Base-by-base conservation (phyloP, 2,888 invertebrate species). In the Alitta virens region DNA sequence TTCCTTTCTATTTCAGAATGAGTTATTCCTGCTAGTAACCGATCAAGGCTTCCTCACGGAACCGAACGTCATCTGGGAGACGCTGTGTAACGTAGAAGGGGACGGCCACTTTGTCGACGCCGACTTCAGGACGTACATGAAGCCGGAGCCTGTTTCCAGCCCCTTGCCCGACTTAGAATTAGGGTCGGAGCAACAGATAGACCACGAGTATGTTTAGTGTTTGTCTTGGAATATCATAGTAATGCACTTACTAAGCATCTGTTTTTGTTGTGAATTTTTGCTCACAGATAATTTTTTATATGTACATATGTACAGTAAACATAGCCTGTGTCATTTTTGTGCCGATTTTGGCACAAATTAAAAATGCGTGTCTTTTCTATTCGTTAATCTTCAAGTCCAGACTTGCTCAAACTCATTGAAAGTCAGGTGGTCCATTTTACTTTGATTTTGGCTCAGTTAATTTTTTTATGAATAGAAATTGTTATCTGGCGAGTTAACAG, bases 21-120 rank as follows among this genome's bases (percentile, higher is more conserved):
- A 84, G 64, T 72, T 86, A 21, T 85, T 84, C 71, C 79, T 84
- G 67, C 76, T 87, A 53, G 85, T 85, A 18, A 86, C 86, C 7
- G 86, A 86, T 75, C 85, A 85, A 69, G 86, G 86, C 1, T 86
- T 85, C 72, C 76, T 85, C 18, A 80, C 80, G 26, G 85, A 86
- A 71, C 70, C 76, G 23, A 78, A 79, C 60, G 83, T 86, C 2
- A 85, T 87, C 16, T 86, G 86, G 86, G 86, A 87, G 75, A 85
- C 86, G 1, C 74, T 86, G 43, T 78, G 79, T 62, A 84, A 83
- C 64, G 84, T 86, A 18, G 85, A 85, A 68, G 86, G 86, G 16
- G 85, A 85, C 72, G 83, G 83, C 7, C 77, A 83, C 65, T 86
- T 86, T 74, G 84, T 85, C 5, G 84, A 86, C 71, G 77, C 80